Evolutionary conservation across 2,113 vertebrate species (phyloP), one percentile per base, ranked within the genome.

Genomic region (Sciurus niger): DNA sequence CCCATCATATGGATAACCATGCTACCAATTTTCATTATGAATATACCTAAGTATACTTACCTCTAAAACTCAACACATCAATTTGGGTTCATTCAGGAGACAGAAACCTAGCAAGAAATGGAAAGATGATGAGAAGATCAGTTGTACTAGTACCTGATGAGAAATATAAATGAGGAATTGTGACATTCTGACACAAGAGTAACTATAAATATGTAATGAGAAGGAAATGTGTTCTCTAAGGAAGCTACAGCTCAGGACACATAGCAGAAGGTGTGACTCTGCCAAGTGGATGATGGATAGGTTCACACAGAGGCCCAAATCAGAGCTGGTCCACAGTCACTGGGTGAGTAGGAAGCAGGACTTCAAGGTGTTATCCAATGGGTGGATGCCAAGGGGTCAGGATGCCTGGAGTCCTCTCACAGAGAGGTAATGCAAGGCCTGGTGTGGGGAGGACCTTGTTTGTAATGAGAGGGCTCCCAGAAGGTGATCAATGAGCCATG

Each of bases 231-330:
- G 46, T 48, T 9, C 55, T 86, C 37, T 2, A 46, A 48, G 10
- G 22, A 37, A 48, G 11, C 2, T 13, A 58, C 67, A 60, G 9
- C 48, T 68, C 60, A 55, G 55, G 20, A 18, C 65, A 79, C 6
- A 11, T 0, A 2, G 9, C 28, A 82, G 55, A 65, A 67, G 65
- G 34, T 60, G 18, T 17, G 10, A 5, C 14, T 74, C 14, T 9
- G 40, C 65, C 2, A 1, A 4, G 3, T 37, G 8, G 11, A 8
- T 34, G n/a, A 48, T 8, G 0, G 11, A 48, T 14, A 60, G 37
- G 46, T 10, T 84, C 25, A 9, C 8, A 18, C 20, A 67, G 77
- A 53, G 37, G 34, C 17, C 30, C 25, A 34, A 60, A 40, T 12
- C n/a, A 3, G 14, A 94, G 68, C 76, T 82, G 37, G 6, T 63